phyloP scores from a whole-genome alignment of 2,797 vertebrate genomes.

The Gobio occitaniae region DNA sequence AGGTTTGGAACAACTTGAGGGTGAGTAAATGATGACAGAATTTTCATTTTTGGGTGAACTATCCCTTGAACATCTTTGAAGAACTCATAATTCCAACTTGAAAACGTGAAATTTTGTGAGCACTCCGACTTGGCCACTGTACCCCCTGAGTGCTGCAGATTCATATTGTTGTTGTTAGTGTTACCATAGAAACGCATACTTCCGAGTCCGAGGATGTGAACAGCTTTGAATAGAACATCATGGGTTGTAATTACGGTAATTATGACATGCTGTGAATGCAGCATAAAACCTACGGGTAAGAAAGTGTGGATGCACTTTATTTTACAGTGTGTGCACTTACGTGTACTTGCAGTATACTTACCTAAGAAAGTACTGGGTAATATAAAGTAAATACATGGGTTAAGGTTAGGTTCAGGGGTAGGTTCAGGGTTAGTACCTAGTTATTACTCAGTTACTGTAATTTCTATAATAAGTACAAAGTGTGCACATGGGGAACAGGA shows the following conservation, averaged over 20 bases:
- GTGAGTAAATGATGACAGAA: too few relatives aligned
- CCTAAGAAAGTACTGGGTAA: too few relatives aligned
- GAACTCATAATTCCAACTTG: background rate
- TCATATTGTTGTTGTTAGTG: background rate
- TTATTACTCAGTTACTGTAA: too few relatives aligned
- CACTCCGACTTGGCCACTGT: background rate
- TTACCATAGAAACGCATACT: background rate
- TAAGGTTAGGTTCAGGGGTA: too few relatives aligned
- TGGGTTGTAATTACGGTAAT: background rate
- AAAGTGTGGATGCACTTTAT: background rate
- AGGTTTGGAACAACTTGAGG: too few relatives aligned
- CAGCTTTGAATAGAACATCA: background rate
- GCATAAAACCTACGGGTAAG: background rate
- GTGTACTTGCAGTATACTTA: too few relatives aligned
- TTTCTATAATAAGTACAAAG: too few relatives aligned
- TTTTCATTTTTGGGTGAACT: too few relatives aligned
- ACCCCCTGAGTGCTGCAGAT: background rate
- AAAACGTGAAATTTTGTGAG: background rate
- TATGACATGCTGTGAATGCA: background rate
- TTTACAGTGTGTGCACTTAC: too few relatives aligned
- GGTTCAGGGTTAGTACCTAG: too few relatives aligned
- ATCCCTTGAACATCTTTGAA: background rate
- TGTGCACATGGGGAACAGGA: too few relatives aligned
- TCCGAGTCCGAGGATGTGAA: background rate
- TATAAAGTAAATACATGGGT: too few relatives aligned